Evolutionary conservation across 2,888 invertebrate genomes (phyloP), one percentile per base, ranked within the genome.

Genomic region (Pollenia amentaria): DNA sequence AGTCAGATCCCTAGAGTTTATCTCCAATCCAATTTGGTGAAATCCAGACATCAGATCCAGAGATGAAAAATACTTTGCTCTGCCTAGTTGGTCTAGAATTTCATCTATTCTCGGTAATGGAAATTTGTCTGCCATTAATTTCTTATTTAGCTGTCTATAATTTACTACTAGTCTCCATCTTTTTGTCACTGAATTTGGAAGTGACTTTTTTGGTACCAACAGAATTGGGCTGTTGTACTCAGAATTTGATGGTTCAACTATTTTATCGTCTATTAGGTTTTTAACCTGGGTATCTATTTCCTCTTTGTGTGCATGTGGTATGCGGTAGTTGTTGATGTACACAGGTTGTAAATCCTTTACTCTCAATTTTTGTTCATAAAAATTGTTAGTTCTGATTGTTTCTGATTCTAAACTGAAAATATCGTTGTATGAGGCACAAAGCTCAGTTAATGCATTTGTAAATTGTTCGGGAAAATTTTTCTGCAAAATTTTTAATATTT

Each of bases 141-240:
- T 51, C 79, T 70, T 40, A 79, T 46, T 69, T 79, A 57, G 62
- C 62, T 18, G 64, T 42, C 8, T 64, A 11, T 79, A 70, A 29
- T 69, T 79, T 70, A 81, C 21, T 46, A 82, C 75, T n/a, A 82
- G 48, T 48, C 51, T 14, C 51, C 51, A n/a, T 51, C 51, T 51
- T 7, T 51, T n/a, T 2, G 12, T 16, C 1, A 14, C 16, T n/a
- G 51, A 51, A 51, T 16, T 16, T 14, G 51, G 51, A 14, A n/a
- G 3, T 51, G 51, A 16, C 7, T 51, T n/a, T 16, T 51, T 51
- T n/a, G 51, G 51, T 2, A 51, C 51, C 16, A 51, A n/a, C 7
- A 14, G n/a, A 51, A 51, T 51, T n/a, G 14, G 51, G n/a, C 51
- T 51, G 7, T 51, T 51, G 7, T 51, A 16, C n/a, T 51, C 51